These are phyloP conservation scores for Sisor rabdophorus DNA, from an alignment of 2,113 vertebrate species.

Conservation along the genomic window DNA sequence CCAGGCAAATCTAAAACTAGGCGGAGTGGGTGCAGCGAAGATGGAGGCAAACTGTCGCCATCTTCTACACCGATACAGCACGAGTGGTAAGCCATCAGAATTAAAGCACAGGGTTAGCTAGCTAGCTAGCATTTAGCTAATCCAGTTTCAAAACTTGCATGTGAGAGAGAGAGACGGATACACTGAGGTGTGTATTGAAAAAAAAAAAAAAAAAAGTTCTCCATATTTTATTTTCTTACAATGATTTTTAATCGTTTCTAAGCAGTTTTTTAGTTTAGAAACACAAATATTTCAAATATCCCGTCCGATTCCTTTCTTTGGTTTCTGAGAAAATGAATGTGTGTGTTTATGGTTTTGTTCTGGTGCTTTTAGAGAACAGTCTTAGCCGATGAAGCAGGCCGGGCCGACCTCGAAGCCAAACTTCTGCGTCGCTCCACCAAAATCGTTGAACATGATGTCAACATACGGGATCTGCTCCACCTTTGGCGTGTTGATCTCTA, in stretches of 20 bases:
- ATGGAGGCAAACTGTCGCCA: background rate
- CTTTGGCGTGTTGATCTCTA: slow-evolving; percentile 92
- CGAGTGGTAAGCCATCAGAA: slow-evolving; percentile 7
- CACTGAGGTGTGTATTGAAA: too few species aligned
- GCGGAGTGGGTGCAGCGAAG: slow-evolving; percentile 30
- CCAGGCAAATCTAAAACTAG: slow-evolving; percentile 44
- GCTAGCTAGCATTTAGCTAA: slow-evolving; percentile 55
- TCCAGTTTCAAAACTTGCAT: slow-evolving; percentile 89
- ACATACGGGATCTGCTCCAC: slow-evolving; percentile 95
- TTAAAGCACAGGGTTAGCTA: slow-evolving; percentile 43
- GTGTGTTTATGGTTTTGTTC: slow-evolving; percentile 54
- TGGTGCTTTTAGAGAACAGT: slow-evolving; percentile 65
- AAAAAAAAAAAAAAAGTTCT: slow-evolving; percentile 78
- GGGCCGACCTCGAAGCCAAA: slow-evolving; percentile 99
- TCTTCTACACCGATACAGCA: slow-evolving; percentile 40
- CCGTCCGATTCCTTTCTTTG: slow-evolving; percentile 65
- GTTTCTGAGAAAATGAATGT: slow-evolving; percentile 66
- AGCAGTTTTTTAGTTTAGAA: slow-evolving; percentile 71
- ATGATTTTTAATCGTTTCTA: slow-evolving; percentile 58
- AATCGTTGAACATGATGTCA: slow-evolving; percentile 99
- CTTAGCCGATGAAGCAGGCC: slow-evolving; percentile 96
- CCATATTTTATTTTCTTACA: slow-evolving; percentile 61
- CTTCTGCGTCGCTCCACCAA: slow-evolving; percentile 91
- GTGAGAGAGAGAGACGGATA: slow-evolving; percentile 78
- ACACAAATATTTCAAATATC: slow-evolving; percentile 67